phyloP scores from a whole-genome alignment of 2,113 vertebrate genomes.

The Aegithalos caudatus region DNA sequence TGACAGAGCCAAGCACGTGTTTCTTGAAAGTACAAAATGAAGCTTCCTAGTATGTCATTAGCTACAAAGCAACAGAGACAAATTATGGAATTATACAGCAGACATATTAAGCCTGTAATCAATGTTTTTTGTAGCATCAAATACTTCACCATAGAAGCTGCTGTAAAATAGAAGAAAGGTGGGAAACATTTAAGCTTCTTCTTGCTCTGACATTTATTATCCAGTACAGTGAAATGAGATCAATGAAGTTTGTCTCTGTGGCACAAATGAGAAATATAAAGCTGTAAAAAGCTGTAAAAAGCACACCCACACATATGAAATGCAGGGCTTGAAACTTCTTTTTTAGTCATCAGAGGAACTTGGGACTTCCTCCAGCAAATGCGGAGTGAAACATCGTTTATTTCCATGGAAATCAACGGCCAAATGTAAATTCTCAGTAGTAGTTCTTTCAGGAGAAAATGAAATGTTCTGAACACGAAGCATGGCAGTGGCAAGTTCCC shows the following conservation, averaged over 20 bases:
- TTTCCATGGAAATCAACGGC: constrained; percentile 33
- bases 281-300: not conserved
- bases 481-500: not conserved
- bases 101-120: not conserved
- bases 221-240: not conserved
- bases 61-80: not conserved
- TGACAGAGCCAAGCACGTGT: not conserved
- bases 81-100: not conserved
- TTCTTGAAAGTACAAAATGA: not conserved
- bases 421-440: constrained; percentile 15
- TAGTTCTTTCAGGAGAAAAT: not conserved
- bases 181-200: not conserved
- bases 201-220: not conserved
- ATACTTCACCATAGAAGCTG: not conserved
- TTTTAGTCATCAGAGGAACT: constrained; percentile 26
- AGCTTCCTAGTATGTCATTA: not conserved
- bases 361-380: not conserved
- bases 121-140: not conserved
- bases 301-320: constrained; percentile 8
- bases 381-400: not conserved
- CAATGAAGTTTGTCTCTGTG: not conserved
- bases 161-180: not conserved
- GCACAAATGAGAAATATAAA: not conserved
- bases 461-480: not conserved
- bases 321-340: not conserved